Conservation (phyloP, 2,797 vertebrate genomes). For the Siniperca obscura region DNA sequence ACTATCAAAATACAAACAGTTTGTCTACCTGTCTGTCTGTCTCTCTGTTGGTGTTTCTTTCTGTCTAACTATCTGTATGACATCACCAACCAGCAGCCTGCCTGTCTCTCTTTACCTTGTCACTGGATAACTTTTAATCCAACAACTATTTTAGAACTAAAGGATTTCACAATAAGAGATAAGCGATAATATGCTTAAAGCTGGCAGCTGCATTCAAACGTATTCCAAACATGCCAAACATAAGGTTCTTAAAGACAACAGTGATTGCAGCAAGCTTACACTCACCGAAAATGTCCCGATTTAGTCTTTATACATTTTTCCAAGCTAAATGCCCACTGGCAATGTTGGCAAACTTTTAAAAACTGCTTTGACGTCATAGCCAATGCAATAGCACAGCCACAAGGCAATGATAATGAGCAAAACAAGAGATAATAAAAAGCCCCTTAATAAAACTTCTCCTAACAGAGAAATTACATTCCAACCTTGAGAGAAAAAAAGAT, state of each 20-base stretch:
- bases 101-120: slow-evolving; percentile 17
- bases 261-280: background rate
- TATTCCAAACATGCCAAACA: background rate
- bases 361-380: background rate
- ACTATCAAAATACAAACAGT: background rate
- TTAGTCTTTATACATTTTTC: background rate
- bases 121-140: background rate
- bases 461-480: slow-evolving; percentile 13
- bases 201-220: slow-evolving; percentile 12
- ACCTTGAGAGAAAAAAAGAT: background rate
- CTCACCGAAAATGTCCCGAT: slow-evolving; percentile 3
- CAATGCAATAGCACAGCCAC: background rate
- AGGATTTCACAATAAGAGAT: slow-evolving; percentile 16
- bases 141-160: background rate
- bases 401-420: background rate
- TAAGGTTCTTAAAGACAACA: slow-evolving; percentile 20
- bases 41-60: slow-evolving; percentile 3
- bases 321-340: background rate
- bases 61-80: slow-evolving; percentile 22
- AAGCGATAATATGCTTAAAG: slow-evolving; percentile 15
- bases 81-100: slow-evolving; percentile 8
- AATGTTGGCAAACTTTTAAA: background rate
- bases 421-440: slow-evolving; percentile 10
- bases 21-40: slow-evolving; percentile 4
- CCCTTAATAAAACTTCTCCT: background rate